Conservation (phyloP, 2,888 invertebrate genomes). For the Xestia rhomboidea region DNA sequence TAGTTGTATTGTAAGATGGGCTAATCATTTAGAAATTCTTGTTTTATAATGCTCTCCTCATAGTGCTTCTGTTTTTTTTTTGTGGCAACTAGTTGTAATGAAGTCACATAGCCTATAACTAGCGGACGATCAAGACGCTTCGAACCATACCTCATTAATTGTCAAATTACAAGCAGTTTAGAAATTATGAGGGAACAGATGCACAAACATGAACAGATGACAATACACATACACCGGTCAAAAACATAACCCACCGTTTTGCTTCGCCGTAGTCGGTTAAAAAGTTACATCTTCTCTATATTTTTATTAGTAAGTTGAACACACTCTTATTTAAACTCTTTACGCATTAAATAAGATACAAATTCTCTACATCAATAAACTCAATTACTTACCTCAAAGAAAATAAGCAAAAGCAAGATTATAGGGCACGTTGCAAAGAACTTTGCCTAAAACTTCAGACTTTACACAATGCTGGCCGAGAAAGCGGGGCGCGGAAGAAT, state of each 20-base stretch:
- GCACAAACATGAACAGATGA: no score
- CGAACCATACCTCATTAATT: background rate
- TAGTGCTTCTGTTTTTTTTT: background rate
- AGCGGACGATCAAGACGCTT: background rate
- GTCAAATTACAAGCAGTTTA: background rate
- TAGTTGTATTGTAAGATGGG: background rate
- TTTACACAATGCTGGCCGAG: constrained; percentile 43
- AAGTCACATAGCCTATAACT: no score
- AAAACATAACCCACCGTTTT: background rate
- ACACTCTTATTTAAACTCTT: background rate
- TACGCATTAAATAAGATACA: background rate
- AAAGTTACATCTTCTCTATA: background rate
- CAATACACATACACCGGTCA: no score
- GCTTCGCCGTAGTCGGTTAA: background rate
- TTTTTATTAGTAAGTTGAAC: background rate
- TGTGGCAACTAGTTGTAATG: background rate
- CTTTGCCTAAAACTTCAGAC: constrained; percentile 48
- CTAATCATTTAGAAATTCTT: background rate
- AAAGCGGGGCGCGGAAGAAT: constrained; percentile 59
- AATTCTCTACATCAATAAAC: constrained; percentile 16
- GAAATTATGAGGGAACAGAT: background rate
- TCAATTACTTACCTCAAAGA: constrained; percentile 22
- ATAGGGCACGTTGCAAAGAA: constrained; percentile 33
- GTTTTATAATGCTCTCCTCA: background rate
- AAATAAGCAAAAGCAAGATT: constrained; percentile 43